phyloP scores from a whole-genome alignment of 2,113 vertebrate genomes.

The Micronisus gabar region DNA sequence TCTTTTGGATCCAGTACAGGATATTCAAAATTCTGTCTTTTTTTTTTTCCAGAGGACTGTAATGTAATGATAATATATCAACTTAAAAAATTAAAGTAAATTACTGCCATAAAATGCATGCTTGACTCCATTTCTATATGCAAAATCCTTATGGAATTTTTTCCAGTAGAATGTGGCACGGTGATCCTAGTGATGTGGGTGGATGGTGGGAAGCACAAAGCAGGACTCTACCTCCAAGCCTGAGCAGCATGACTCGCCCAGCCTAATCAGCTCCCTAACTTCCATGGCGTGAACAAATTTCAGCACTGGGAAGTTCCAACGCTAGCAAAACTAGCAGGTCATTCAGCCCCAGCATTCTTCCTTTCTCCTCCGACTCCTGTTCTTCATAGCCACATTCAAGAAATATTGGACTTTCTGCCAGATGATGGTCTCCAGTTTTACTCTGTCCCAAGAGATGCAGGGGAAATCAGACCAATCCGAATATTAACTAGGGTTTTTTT shows the following conservation, averaged over 20 bases:
- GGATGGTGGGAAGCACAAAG: background rate
- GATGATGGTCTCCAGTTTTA: background rate
- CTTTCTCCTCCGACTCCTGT: background rate
- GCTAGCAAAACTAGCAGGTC: background rate
- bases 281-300: background rate
- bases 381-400: background rate
- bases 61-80: background rate
- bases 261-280: background rate
- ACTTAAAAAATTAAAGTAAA: background rate
- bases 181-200: background rate
- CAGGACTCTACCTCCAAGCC: background rate
- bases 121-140: background rate
- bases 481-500: background rate
- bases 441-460: background rate
- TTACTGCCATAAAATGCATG: background rate
- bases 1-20: background rate
- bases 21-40: background rate
- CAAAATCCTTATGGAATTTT: background rate
- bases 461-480: background rate
- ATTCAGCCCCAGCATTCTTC: background rate
- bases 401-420: background rate
- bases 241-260: background rate
- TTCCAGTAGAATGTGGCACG: background rate
- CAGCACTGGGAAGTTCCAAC: background rate
- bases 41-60: background rate